Evolutionary conservation across 2,113 vertebrate species (phyloP), one percentile per base, ranked within the genome.

Genomic region (Chloropsis cyanopogon): DNA sequence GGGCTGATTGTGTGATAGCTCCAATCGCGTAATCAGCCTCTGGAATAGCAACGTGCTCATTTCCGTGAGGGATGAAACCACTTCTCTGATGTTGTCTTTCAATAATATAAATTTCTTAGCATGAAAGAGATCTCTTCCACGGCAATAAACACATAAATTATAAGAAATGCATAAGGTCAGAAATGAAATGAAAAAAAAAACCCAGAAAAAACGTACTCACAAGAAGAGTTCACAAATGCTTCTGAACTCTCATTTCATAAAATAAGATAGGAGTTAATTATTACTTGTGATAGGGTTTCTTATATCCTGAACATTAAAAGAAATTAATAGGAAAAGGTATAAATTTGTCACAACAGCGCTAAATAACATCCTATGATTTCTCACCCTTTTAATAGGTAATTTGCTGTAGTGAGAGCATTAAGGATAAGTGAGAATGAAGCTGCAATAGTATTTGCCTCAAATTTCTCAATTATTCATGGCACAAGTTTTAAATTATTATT

Each of bases 251-350:
- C 25, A 35, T 95, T 90, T 81, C 39, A 94, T 52, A 85, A 75
- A 91, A 60, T 64, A 83, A 92, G 86, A 90, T 44, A 60, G 79
- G 75, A 88, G 82, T 71, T 94, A 95, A 94, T 93, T 95, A 96
- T 68, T 92, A 85, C 71, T 69, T 72, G 80, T 70, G 69, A 53
- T 63, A 65, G 63, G 68, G 35, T 31, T 87, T 80, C 76, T 93
- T 49, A 61, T 82, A 91, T 64, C 69, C 66, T 83, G 91, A 88
- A 88, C 60, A 63, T 92, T 94, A 79, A 61, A 87, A 91, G 64
- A 79, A 93, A 94, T 88, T 80, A 88, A 69, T 60, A 95, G 56
- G 73, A 94, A 91, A 93, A 93, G 66, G 61, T 92, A 86, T 78
- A 46, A 68, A 31, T 94, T 94, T 89, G 69, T 92, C 88, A 95